phyloP scores from a whole-genome alignment of 2,888 invertebrate species.

The Xylota sylvarum region DNA sequence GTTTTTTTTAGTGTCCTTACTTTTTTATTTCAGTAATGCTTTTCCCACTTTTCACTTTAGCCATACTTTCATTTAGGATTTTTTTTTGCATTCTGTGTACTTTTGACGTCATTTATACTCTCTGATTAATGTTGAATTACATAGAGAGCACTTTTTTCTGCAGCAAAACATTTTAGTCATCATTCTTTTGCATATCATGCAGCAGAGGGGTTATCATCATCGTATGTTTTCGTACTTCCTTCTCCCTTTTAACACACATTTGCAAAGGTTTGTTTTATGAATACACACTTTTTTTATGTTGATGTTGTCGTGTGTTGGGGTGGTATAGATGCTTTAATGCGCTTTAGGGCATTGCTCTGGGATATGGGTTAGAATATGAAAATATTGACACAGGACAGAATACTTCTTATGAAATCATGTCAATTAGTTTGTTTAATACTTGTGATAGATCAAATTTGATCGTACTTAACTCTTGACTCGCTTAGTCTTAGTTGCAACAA shows the following conservation, averaged over 20 bases:
- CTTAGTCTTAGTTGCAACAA: too few species aligned
- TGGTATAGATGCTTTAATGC: slow-evolving; percentile 35
- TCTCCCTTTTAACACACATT: slow-evolving; percentile 47
- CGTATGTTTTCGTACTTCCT: slow-evolving; percentile 35
- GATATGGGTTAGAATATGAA: slow-evolving; percentile 60
- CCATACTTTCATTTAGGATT: slow-evolving; percentile 30
- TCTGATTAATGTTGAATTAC: slow-evolving; percentile 71
- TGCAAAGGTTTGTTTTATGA: slow-evolving; percentile 38
- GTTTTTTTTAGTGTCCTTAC: slow-evolving; percentile 10
- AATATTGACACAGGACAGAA: slow-evolving; percentile 64
- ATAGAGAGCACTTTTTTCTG: slow-evolving; percentile 21
- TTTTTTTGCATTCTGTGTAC: slow-evolving; percentile 34
- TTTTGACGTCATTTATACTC: slow-evolving; percentile 62
- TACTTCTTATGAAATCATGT: neutral
- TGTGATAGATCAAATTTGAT: too few species aligned
- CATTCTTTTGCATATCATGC: slow-evolving; percentile 66
- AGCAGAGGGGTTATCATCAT: slow-evolving; percentile 41
- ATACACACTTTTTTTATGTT: slow-evolving; percentile 33
- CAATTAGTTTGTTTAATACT: slow-evolving; percentile 48
- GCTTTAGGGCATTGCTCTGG: slow-evolving; percentile 60
- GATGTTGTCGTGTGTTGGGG: slow-evolving; percentile 19
- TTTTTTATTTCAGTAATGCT: slow-evolving; percentile 38
- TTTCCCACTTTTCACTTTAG: slow-evolving; percentile 33
- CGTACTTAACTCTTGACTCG: too few species aligned
- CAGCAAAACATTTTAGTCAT: slow-evolving; percentile 60